Conservation (phyloP, 2,888 invertebrate species). For the Priocnemis perturbator region DNA sequence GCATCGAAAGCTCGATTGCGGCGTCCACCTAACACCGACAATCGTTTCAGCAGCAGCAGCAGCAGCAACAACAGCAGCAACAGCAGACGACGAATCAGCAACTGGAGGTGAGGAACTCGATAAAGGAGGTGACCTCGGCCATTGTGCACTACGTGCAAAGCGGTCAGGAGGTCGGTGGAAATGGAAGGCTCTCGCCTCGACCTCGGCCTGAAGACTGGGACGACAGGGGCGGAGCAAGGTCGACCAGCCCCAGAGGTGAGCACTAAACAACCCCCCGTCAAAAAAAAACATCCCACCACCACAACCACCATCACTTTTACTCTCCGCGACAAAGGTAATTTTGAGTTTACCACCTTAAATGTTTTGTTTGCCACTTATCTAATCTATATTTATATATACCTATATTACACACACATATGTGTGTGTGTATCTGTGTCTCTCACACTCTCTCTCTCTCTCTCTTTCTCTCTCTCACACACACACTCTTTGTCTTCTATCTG, state of each 20-base stretch:
- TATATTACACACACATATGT: not conserved
- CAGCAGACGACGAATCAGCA: conserved; percentile 73
- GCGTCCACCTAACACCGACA: too few species aligned
- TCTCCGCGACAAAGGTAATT: conserved; percentile 72
- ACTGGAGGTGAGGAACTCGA: conserved; percentile 80
- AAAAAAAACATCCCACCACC: conserved; percentile 63
- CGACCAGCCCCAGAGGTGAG: conserved; percentile 75
- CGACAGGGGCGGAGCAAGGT: conserved; percentile 72
- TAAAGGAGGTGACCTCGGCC: conserved; percentile 94
- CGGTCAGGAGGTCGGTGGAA: conserved; percentile 74
- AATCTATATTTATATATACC: conserved; percentile 28
- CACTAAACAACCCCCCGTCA: conserved; percentile 69
- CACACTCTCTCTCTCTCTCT: conserved; percentile 16
- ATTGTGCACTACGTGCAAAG: conserved; percentile 91
- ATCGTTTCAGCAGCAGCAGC: conserved; percentile 26
- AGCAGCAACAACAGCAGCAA: conserved; percentile 57
- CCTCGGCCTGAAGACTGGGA: conserved; percentile 68
- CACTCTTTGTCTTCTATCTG: too few species aligned
- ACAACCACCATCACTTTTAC: conserved; percentile 69
- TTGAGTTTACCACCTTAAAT: conserved; percentile 61
- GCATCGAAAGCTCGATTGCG: too few species aligned
- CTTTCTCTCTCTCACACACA: conserved; percentile 12
- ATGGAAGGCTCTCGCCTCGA: conserved; percentile 70
- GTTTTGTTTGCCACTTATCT: conserved; percentile 37
- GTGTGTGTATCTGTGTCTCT: conserved; percentile 1